Evolutionary conservation across 2,797 vertebrate species (phyloP).

Genomic region (Rousettus madagascariensis): DNA sequence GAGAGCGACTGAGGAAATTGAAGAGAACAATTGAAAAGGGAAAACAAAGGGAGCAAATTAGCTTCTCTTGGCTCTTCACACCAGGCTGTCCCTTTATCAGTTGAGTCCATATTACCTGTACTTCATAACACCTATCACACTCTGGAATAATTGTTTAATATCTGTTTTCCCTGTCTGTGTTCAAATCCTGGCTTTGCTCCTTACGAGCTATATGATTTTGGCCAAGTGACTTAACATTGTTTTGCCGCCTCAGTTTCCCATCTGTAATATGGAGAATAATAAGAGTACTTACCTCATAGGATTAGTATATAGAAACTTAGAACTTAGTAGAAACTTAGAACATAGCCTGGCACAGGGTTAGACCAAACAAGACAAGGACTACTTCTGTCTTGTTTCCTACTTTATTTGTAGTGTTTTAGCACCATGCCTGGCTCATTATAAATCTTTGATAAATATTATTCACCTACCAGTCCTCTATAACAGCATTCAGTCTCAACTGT

Average conservation of each 20-base stretch:
- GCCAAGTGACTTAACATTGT: not conserved
- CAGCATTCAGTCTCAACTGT: not conserved
- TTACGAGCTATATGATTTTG: not conserved
- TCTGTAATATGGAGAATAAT: not conserved
- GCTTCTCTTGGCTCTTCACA: not conserved
- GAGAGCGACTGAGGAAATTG: not conserved
- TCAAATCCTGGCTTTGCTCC: not conserved
- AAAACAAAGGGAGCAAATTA: not conserved
- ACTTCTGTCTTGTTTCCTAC: not conserved
- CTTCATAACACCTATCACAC: not conserved
- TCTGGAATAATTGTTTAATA: not conserved
- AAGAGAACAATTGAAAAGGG: not conserved
- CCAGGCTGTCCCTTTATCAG: too few relatives aligned
- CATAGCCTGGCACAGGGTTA: not conserved
- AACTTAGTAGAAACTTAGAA: not conserved
- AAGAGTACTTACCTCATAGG: not conserved
- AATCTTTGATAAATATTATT: not conserved
- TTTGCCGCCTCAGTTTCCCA: not conserved
- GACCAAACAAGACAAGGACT: not conserved
- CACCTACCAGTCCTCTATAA: not conserved
- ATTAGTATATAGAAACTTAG: not conserved
- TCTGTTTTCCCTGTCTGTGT: not conserved
- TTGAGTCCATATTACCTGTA: accelerated
- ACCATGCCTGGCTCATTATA: not conserved
- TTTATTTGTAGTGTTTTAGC: not conserved